Evolutionary conservation across 2,888 invertebrate genomes (phyloP), one percentile per base, ranked within the genome.

Genomic region (Diadromus collaris): DNA sequence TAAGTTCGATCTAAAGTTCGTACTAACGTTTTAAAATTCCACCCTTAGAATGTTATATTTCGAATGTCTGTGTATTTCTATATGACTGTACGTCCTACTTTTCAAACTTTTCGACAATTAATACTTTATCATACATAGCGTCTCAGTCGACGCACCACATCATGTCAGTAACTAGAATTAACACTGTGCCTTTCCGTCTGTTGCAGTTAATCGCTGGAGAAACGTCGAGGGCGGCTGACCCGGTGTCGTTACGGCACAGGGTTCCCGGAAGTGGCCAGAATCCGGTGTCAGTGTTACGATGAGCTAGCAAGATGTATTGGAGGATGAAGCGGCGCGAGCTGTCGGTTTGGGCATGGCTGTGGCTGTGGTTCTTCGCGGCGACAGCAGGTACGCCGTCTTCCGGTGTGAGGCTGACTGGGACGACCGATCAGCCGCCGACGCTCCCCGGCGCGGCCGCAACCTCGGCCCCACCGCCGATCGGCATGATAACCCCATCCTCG

Each of bases 271-370:
- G 63, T 71, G 80, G 67, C 58, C 44, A 48, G 77, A 69, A 74
- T 68, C 75, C 70, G 72, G 68, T 51, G 68, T 60, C 63, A 67
- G 70, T 48, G 69, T 60, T 58, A 90, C 84, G 83, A 90, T 90
- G 90, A 90, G 90, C 89, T 90, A 90, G 90, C 90, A 86, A 86
- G 84, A 87, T 89, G 89, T 65, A 67, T 70, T 82, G 85, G 86
- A 88, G 86, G 87, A 88, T 87, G 86, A 89, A 88, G 89, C 86
- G 89, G 88, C 88, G 86, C 81, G 85, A 82, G 87, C 86, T 88
- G 86, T 88, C 87, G 80, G 86, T 85, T 81, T 89, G 90, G 89
- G 89, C 88, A 83, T 90, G 89, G 89, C 85, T 90, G 74, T 89
- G 89, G 89, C 86, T 90, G 82, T 89, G 90, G 89, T 85, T 89